These are phyloP conservation scores for Heptranchias perlo DNA, from an alignment of 2,113 vertebrate species.

Conservation along the genomic window DNA sequence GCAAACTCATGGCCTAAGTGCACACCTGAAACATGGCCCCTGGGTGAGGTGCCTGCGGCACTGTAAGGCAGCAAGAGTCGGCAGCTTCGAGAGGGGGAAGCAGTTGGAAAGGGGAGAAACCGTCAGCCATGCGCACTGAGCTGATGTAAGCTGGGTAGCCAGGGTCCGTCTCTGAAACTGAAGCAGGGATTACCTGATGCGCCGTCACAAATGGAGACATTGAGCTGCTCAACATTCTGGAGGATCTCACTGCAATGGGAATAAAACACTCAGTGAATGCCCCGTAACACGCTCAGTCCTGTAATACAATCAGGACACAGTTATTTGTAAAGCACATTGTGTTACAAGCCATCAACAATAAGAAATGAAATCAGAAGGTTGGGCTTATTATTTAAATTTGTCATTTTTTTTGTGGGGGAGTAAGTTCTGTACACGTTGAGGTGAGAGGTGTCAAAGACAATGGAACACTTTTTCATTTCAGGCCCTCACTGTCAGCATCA, in stretches of 20 bases:
- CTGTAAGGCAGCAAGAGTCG: background rate
- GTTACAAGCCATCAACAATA: background rate
- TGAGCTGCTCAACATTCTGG: slow-evolving; percentile 64
- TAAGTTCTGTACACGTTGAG: background rate
- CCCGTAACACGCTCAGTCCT: background rate
- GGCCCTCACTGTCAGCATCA: too few species aligned
- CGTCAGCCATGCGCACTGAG: background rate
- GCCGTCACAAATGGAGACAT: slow-evolving; percentile 60
- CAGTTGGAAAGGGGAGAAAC: background rate
- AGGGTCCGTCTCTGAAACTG: background rate
- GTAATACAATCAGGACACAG: background rate
- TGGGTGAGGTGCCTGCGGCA: background rate
- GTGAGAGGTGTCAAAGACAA: too few species aligned
- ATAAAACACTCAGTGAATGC: slow-evolving; percentile 41
- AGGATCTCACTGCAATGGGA: slow-evolving; percentile 51
- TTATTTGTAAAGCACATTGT: background rate
- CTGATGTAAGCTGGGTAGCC: background rate
- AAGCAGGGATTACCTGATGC: slow-evolving; percentile 53
- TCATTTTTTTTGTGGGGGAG: too few species aligned
- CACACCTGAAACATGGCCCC: background rate
- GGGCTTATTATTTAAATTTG: too few species aligned
- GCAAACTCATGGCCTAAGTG: background rate
- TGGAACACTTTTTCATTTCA: too few species aligned
- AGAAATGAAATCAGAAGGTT: too few species aligned
- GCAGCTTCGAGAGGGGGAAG: background rate